Evolutionary conservation across 2,797 vertebrate genomes (phyloP), one percentile per base, ranked within the genome.

Genomic region (Galaxias olidus): DNA sequence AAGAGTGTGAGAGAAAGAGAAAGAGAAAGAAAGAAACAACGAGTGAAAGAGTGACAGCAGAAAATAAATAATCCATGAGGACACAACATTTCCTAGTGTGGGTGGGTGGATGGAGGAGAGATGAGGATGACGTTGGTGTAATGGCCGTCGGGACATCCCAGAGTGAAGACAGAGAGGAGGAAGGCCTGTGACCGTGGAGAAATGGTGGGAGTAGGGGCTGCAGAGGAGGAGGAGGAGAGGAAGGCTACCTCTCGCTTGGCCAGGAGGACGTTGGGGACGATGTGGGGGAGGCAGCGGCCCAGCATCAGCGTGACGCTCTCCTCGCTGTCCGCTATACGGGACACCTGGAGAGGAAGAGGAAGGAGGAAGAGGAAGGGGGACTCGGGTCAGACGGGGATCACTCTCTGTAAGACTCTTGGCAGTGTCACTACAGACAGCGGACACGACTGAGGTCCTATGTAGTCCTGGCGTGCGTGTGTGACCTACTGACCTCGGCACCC

Each of bases 281-380:
- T 99, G 89, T 98, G 97, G 71, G 98, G 98, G 65, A 99, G 90
- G 87, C 98, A 99, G 75, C 98, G 96, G 41, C 98, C 97, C 84
- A 99, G 79, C 98, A 99, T 99, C 71, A 99, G 82, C 94, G 97
- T 96, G 68, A 98, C 96, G n/a, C 94, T 97, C 80, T 94, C 94
- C 75, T 98, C 98, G 58, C 95, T 96, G 88, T 98, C 98, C 61
- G 98, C 96, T 76, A 99, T 98, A 76, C 95, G 94, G 59, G 96
- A 98, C 44, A 99, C 98, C 98, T 99, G 81, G 20, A 70, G 17
- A 56, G 57, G 18, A 10, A 48, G 40, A 2, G 66, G n/a, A 59
- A 2, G 17, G 14, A 41, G 8, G 13, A 9, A 10, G 8, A 55
- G 43, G 62, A 66, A 1, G 12, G 64, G 5, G 75, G 12, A 10